A percentile compares a stretch with the other conserved stretches of the same genome.
phyloP scores from a whole-genome alignment of 2,888 invertebrate species.

The Neoaliturus tenellus region DNA sequence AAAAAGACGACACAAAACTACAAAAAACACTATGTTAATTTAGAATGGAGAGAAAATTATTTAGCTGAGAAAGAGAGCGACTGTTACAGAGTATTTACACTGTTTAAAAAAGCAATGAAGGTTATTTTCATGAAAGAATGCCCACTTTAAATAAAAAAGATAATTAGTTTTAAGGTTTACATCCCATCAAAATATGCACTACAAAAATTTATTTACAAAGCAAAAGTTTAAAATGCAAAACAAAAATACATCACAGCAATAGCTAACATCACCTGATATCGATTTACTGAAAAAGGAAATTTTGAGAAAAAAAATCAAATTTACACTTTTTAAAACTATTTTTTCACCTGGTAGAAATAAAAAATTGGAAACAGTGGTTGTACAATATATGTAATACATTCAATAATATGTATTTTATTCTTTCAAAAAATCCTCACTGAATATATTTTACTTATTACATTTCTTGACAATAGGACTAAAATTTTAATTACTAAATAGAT shows the following conservation, averaged over 20 bases:
- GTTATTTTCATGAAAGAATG: neutral
- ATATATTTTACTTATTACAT: no score
- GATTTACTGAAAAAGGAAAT: no score
- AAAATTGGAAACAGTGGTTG: no score
- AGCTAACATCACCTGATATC: constrained; percentile 19
- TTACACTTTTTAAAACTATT: no score
- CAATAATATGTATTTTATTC: no score
- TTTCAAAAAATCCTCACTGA: no score
- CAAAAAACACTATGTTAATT: neutral
- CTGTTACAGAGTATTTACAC: neutral
- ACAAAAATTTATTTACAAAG: neutral
- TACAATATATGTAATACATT: no score
- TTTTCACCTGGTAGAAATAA: no score
- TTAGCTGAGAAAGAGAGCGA: no score
- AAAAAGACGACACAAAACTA: neutral
- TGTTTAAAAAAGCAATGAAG: neutral
- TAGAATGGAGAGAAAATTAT: neutral
- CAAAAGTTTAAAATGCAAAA: neutral
- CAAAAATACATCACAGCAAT: neutral
- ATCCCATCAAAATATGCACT: neutral
- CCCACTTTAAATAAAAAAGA: neutral
- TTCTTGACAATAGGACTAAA: no score
- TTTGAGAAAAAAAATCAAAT: no score
- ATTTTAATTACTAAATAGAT: no score
- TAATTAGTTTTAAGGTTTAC: neutral